Base-by-base conservation (phyloP, 2,113 vertebrate species). In the Aspiorhynchus laticeps region DNA sequence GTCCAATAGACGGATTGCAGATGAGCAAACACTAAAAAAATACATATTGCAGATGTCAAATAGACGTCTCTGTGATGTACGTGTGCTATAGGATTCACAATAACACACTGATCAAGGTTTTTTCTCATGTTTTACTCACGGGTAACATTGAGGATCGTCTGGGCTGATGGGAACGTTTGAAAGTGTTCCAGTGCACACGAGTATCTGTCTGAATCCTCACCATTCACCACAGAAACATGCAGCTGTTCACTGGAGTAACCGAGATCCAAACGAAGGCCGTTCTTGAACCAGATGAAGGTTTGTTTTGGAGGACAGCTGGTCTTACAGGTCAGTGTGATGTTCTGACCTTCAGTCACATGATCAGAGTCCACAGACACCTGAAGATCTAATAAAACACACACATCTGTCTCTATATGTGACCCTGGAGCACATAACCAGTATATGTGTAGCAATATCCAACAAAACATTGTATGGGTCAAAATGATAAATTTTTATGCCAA, bases 341-440 rank as follows among this genome's bases (percentile, higher is more conserved):
- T n/a, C 14, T 76, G 43, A 76, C 74, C 74, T 48, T 76, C 74
- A 76, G 74, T 76, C 41, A 76, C n/a, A n/a, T 5, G 7, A 11
- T 76, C 74, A 48, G 10, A 15, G 15, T 17, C n/a, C 1, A 28
- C 74, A 9, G 7, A 15, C 74, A 48, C 43, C n/a, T 76, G 74
- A 76, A 76, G 24, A 76, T 17, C 41, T 63, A 63, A 63, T 48
- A 28, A 46, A 28, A 76, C 71, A 43, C 61, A 26, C 5, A 1
- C 0, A 21, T 43, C 38, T 71, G 12, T 38, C 9, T 43, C 2
- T 24, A 12, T n/a, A 12, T 33, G 31, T 33, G 31, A 33, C 31
- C 31, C 31, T 33, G 31, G 31, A 33, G 31, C 31, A 33, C 31
- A 33, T 2, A 33, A 33, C 2, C 31, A 33, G 31, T 33, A 33